These are phyloP conservation scores for Poecilia velifera DNA, from an alignment of 2,797 vertebrate genomes.

Conservation along the genomic window DNA sequence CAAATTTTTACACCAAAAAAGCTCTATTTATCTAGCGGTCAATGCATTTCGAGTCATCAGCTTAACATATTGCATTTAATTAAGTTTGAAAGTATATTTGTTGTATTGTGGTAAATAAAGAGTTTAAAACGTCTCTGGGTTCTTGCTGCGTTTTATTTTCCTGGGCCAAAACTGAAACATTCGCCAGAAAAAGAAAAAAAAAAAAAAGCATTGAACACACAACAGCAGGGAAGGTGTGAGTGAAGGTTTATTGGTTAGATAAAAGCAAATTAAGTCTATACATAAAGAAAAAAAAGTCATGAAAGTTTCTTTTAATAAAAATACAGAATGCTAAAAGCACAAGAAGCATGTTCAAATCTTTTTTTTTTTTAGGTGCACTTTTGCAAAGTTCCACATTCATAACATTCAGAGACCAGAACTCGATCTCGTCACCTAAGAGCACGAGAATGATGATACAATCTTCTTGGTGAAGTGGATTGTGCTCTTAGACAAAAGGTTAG, in stretches of 20 bases:
- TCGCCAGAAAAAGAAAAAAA: not conserved
- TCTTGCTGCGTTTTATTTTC: constrained; percentile 15
- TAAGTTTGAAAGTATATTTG: constrained; percentile 19
- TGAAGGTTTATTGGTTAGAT: constrained; percentile 77
- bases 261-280: constrained; percentile 72
- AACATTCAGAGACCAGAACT: constrained; percentile 73
- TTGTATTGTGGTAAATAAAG: constrained; percentile 51
- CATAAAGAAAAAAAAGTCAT: constrained; percentile 75
- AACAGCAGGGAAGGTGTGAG: constrained; percentile 47
- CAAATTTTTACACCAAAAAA: constrained; percentile 63
- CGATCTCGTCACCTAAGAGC: constrained; percentile 69
- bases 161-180: not conserved
- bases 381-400: constrained; percentile 77
- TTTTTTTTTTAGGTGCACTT: constrained; percentile 64
- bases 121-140: constrained; percentile 28
- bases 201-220: constrained; percentile 3
- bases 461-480: constrained; percentile 66
- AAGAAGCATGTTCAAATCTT: constrained; percentile 72
- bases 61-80: constrained; percentile 18
- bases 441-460: constrained; percentile 70
- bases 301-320: constrained; percentile 60
- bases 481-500: constrained; percentile 69
- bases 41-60: constrained; percentile 39
- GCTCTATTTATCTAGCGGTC: constrained; percentile 55
- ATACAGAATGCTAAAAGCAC: constrained; percentile 77